Base-by-base conservation (phyloP, 1,140 invertebrate species). In the Laodelphax striatellus region DNA sequence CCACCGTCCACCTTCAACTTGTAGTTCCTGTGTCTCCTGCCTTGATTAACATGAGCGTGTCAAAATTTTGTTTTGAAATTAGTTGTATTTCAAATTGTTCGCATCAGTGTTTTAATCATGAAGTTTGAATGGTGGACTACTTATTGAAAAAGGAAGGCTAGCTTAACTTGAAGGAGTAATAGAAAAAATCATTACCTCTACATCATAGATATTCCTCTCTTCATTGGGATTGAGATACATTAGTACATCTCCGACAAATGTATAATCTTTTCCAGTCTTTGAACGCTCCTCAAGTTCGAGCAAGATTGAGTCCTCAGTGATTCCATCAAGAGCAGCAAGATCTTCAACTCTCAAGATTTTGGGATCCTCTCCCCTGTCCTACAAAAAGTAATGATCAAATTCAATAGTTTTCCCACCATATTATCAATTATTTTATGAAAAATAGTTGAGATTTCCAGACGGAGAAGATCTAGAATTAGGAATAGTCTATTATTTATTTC, bases 181-280 rank as follows among this genome's bases (percentile, higher is more conserved):
- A n/a, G 24, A 28, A 6, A 28, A 28, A 28, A 6, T 28, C 24
- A 74, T 78, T 76, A 89, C 88, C 57, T 82, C 74, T 63, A 78
- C 73, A 22, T 77, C 79, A 63, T 88, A 90, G 68, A 87, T 82
- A 63, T 85, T 77, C 19, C 80, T 71, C 55, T 81, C 79, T 59
- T 81, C 79, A 68, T 89, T 94, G 2, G 93, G 90, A 76, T 96
- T 96, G 0, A 96, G 70, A 22, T 91, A 85, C 5, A 97, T 66
- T 34, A 96, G 76, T 56, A 96, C 82, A 70, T 97, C 93, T 3
- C 93, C 94, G 52, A 95, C 80, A 68, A 92, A 96, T 2, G 88
- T 92, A 65, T 92, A 93, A 65, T 85, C 89, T 57, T 82, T 75
- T 21, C 85, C 85, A 63, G 82, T 77, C 42, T 78, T 73, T 65